Conservation (phyloP, 2,888 invertebrate species). For the Dendrolimus houi region DNA sequence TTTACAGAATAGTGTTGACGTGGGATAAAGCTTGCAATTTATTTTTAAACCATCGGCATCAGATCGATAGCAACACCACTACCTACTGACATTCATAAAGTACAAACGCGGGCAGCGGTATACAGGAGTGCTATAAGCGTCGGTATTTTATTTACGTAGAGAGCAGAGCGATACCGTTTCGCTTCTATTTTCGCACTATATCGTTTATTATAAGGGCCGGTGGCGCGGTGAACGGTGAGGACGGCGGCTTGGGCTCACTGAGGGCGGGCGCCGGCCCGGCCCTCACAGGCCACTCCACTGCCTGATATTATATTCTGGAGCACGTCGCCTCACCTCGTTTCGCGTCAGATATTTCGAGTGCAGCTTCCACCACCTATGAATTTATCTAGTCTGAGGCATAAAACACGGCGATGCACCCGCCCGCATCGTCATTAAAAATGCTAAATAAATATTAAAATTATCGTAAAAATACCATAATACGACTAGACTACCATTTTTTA, state of each 20-base stretch:
- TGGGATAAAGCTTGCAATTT: slow-evolving; percentile 30
- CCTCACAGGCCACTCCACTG: slow-evolving; percentile 60
- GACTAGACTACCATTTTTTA: too few relatives aligned
- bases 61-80: slow-evolving; percentile 43
- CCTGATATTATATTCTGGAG: slow-evolving; percentile 76
- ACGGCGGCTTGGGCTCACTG: slow-evolving; percentile 35
- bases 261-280: slow-evolving; percentile 33
- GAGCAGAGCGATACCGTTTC: slow-evolving; percentile 49
- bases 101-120: slow-evolving; percentile 46
- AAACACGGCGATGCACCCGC: slow-evolving; percentile 59
- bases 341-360: slow-evolving; percentile 75
- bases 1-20: slow-evolving; percentile 20
- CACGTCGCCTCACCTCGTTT: slow-evolving; percentile 68
- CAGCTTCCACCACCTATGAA: slow-evolving; percentile 69
- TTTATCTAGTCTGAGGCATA: slow-evolving; percentile 68
- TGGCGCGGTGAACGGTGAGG: slow-evolving; percentile 26
- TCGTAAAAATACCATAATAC: background rate
- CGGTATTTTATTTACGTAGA: slow-evolving; percentile 67
- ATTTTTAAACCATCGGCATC: slow-evolving; percentile 48
- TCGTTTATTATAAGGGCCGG: slow-evolving; percentile 61
- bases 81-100: slow-evolving; percentile 46
- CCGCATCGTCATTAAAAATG: slow-evolving; percentile 37
- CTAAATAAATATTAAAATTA: slow-evolving; percentile 21
- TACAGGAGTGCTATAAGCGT: slow-evolving; percentile 48
- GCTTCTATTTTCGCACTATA: slow-evolving; percentile 70